Evolutionary conservation across 1,140 invertebrate genomes (phyloP).

Genomic region (Temnothorax nylanderi): DNA sequence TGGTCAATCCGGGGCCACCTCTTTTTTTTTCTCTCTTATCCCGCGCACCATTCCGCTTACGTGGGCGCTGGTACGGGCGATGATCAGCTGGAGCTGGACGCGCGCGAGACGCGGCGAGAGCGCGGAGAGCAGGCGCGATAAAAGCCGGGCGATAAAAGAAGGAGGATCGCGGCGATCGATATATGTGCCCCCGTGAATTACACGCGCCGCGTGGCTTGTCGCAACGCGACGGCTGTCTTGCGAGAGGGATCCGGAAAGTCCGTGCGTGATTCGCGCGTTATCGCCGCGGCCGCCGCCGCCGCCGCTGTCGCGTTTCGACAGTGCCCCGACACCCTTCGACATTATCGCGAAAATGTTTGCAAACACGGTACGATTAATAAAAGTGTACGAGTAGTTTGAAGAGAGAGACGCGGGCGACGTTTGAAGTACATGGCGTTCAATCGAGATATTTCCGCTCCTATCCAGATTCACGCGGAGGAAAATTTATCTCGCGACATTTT

Average conservation of each 20-base stretch:
- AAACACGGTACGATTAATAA: conserved; percentile 5
- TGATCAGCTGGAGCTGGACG: conserved; percentile 12
- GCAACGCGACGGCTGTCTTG: conserved; percentile 22
- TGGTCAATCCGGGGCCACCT: conserved; percentile 69
- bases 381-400: conserved; percentile 1
- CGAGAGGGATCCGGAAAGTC: conserved; percentile 32
- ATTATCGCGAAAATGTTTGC: conserved; percentile 26
- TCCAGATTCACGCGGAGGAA: neutral
- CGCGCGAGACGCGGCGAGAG: neutral
- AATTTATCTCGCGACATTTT: neutral
- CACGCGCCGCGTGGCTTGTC: conserved; percentile 8
- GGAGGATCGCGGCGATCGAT: conserved; percentile 39
- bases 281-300: neutral
- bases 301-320: conserved; percentile 24
- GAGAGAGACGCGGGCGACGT: neutral
- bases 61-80: conserved; percentile 38
- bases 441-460: conserved; percentile 4
- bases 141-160: neutral
- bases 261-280: neutral
- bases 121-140: conserved; percentile 16
- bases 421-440: neutral
- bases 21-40: conserved; percentile 56
- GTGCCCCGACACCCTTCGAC: neutral
- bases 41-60: conserved; percentile 52
- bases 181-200: neutral